Evolutionary conservation across 2,888 invertebrate species (phyloP), one percentile per base, ranked within the genome.

Genomic region (Pycnomerus fuliginosus): DNA sequence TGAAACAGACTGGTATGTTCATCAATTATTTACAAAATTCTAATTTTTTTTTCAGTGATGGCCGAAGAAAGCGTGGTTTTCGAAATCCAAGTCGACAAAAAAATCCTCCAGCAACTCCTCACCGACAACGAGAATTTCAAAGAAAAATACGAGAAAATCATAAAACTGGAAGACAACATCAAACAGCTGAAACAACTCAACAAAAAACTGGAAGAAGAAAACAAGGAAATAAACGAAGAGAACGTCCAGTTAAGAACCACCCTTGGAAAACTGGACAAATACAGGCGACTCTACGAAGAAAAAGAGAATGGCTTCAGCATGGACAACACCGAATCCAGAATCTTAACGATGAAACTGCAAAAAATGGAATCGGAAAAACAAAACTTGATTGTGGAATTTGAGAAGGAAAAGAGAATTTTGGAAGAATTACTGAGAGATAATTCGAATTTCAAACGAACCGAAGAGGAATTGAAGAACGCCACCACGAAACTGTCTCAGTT

Each of bases 11-110:
- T n/a, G n/a, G n/a, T n/a, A n/a, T n/a, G n/a, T n/a, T n/a, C n/a
- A n/a, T n/a, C n/a, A n/a, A n/a, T n/a, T n/a, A n/a, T n/a, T n/a
- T n/a, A n/a, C n/a, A 28, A 28, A 28, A 28, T 11, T 28, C n/a
- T 25, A 25, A 8, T 25, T 25, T 25, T 25, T 25, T 8, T 25
- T 25, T 3, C 28, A 28, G 12, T 2, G 14, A 31, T 16, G 16
- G 8, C 16, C 16, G 3, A 32, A n/a, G 47, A 42, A 15, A 38
- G 33, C 14, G 47, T 47, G 11, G 22, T 47, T 10, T 47, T 47
- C 31, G 47, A 47, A 17, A 38, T 47, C 24, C 47, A 47, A 38
- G 38, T 47, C 11, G 47, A 47, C 8, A 36, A 38, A 14, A 37
- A 42, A 17, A 24, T 42, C 8, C 22, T 47, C 3, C 29, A 37